Base-by-base conservation (phyloP, 2,113 vertebrate genomes). In the Psilopsiagon aurifrons region DNA sequence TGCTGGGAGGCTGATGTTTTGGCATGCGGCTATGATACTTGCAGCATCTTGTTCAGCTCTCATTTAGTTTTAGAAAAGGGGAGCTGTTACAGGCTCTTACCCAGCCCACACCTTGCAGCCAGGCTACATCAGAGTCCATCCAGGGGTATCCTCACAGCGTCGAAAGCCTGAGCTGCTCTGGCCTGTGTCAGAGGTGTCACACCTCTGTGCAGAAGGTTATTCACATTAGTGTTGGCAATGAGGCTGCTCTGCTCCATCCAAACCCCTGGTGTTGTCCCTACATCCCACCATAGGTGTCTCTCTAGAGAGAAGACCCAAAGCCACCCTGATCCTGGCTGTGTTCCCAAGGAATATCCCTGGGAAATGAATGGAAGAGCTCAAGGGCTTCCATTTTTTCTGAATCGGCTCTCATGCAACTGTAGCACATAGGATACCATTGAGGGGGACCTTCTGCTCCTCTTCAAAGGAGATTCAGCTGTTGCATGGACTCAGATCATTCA, bases 401-500 rank as follows among this genome's bases (percentile, higher is more conserved):
- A 12, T 68, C 35, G 51, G 69, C 68, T 93, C n/a, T 57, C 33
- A 24, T 1, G 12, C 77, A 76, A 1, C 60, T 29, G 74, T 74
- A 52, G 66, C 62, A 55, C 37, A 2, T 1, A 19, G 80, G 44
- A 31, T n/a, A 31, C 47, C 39, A 0, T 7, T 18, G 52, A 19
- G 13, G n/a, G 29, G 44, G 47, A 66, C 83, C 64, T 86, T 64
- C 69, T 84, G 90, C 86, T 92, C 73, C 63, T 29, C 62, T 79
- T 92, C 90, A 94, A 54, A 96, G 79, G 74, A 69, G 11, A 62
- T 76, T 39, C 52, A 85, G 69, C 83, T 87, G 68, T 67, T 3
- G 4, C 90, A 22, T 4, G 29, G 84, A 66, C 87, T 96, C 85
- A 69, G 87, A 95, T 97, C 86, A n/a, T 37, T 33, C 88, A 91